These are phyloP conservation scores for Pectinophora gossypiella DNA, from an alignment of 1,140 invertebrate species.

Conservation along the genomic window DNA sequence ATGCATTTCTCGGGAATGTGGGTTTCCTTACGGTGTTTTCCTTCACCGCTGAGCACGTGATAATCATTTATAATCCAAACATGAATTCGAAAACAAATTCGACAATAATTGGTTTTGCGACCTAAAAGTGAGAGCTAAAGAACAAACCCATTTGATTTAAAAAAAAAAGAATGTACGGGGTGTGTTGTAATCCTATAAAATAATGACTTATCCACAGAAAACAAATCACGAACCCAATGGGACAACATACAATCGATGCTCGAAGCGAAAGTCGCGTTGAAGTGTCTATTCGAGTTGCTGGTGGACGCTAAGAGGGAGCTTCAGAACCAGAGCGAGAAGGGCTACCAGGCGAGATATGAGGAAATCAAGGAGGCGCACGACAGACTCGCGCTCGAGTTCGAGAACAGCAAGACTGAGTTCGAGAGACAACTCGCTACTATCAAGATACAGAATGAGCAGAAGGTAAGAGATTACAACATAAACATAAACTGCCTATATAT, in stretches of 20 bases:
- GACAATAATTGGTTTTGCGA: too few species aligned
- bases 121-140: too few species aligned
- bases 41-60: too few species aligned
- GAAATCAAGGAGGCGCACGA: conserved; percentile 73
- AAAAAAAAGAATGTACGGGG: too few species aligned
- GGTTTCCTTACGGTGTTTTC: too few species aligned
- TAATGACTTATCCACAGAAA: conserved; percentile 75
- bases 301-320: conserved; percentile 73
- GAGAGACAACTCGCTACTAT: conserved; percentile 43
- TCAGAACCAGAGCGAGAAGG: conserved; percentile 61
- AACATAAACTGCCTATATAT: too few species aligned
- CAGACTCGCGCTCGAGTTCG: conserved; percentile 51
- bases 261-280: conserved; percentile 80
- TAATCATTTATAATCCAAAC: too few species aligned
- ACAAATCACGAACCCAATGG: conserved; percentile 76
- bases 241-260: conserved; percentile 80
- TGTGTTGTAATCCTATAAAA: too few species aligned
- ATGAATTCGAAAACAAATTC: too few species aligned
- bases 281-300: conserved; percentile 76
- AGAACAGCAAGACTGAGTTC: conserved; percentile 48
- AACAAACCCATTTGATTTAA: too few species aligned
- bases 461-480: too few species aligned
- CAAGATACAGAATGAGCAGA: conserved; percentile 54
- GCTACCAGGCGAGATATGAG: conserved; percentile 66
- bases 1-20: too few species aligned